Conservation (phyloP, 2,888 invertebrate species). For the Tholera decimalis region DNA sequence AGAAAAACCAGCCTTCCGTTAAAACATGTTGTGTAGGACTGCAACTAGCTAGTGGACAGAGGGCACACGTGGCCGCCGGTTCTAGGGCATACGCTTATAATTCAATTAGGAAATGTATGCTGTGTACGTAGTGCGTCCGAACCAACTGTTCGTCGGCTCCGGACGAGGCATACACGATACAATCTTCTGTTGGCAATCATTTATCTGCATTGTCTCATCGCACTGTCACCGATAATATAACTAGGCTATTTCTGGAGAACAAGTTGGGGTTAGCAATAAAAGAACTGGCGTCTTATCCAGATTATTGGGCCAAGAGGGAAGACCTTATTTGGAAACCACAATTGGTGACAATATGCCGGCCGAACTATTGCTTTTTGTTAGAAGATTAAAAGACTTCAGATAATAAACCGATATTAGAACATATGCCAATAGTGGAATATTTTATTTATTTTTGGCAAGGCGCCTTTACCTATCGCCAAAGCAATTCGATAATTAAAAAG, state of each 20-base stretch:
- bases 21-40: slow-evolving; percentile 30
- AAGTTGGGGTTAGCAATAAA: neutral
- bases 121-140: neutral
- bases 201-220: slow-evolving; percentile 7
- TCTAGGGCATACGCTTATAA: slow-evolving; percentile 59
- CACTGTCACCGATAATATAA: neutral
- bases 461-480: slow-evolving; percentile 34
- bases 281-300: neutral
- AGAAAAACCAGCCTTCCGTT: slow-evolving; percentile 60
- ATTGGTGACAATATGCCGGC: slow-evolving; percentile 1
- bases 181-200: slow-evolving; percentile 9
- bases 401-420: slow-evolving; percentile 15
- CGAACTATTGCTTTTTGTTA: neutral
- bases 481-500: slow-evolving; percentile 47
- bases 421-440: slow-evolving; percentile 44
- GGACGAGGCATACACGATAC: too few relatives aligned
- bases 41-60: slow-evolving; percentile 10
- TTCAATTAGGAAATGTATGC: slow-evolving; percentile 67
- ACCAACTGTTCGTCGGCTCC: neutral
- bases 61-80: slow-evolving; percentile 31
- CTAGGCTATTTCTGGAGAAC: slow-evolving; percentile 1
- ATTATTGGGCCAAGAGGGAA: neutral
- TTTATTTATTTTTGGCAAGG: slow-evolving; percentile 51
- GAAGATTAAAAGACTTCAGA: slow-evolving; percentile 3
- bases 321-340: neutral